phyloP scores from a whole-genome alignment of 2,797 vertebrate genomes.

The Mionectes olivaceus region DNA sequence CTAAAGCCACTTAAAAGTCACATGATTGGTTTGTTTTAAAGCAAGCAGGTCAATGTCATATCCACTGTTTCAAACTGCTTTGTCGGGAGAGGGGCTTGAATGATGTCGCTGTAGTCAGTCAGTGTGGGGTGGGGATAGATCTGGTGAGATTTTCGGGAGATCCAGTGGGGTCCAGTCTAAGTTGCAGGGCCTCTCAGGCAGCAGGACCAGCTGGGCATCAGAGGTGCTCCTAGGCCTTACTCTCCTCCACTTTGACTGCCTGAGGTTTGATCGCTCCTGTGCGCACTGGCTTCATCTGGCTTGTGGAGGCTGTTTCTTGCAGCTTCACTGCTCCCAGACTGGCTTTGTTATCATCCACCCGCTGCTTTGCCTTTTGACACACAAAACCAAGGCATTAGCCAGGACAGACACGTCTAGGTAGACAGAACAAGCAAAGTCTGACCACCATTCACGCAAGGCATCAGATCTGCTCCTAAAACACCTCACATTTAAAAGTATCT shows the following conservation, averaged over 20 bases:
- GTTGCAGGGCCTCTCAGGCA: slow-evolving; percentile 24
- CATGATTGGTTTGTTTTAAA: slow-evolving; percentile 65
- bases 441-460: not conserved
- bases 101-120: slow-evolving; percentile 43
- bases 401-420: not conserved
- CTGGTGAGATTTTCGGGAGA: slow-evolving; percentile 15
- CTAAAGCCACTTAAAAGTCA: slow-evolving; percentile 64
- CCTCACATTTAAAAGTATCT: not conserved
- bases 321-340: slow-evolving; percentile 85
- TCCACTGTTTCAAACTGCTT: slow-evolving; percentile 71
- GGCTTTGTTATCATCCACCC: slow-evolving; percentile 87
- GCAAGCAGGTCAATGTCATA: slow-evolving; percentile 77
- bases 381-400: slow-evolving; percentile 42
- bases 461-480: not conserved
- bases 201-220: slow-evolving; percentile 9
- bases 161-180: slow-evolving; percentile 35
- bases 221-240: slow-evolving; percentile 84
- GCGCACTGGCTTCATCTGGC: slow-evolving; percentile 88
- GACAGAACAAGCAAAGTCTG: not conserved
- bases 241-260: slow-evolving; percentile 91
- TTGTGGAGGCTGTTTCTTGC: slow-evolving; percentile 83
- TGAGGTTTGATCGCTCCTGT: slow-evolving; percentile 94
- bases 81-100: slow-evolving; percentile 35
- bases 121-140: not conserved
- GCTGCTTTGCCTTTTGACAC: slow-evolving; percentile 85